phyloP scores from a whole-genome alignment of 2,113 vertebrate species.

The Ornithorhynchus anatinus region DNA sequence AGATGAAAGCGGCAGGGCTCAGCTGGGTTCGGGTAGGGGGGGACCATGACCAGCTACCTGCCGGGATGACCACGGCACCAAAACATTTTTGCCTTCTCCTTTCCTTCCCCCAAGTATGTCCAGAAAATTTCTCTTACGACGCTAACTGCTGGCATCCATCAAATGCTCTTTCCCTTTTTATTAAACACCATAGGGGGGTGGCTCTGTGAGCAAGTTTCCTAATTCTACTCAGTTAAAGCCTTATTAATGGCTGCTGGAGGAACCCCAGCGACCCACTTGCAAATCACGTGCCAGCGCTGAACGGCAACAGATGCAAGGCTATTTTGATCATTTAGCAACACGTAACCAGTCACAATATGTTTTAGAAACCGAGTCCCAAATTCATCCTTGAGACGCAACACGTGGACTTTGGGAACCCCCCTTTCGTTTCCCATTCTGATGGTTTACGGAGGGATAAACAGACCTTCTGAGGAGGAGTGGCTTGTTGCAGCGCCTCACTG shows the following conservation, averaged over 20 bases:
- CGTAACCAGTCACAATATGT: slow-evolving; percentile 20
- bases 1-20: too few species aligned
- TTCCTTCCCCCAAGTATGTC: neutral
- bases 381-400: slow-evolving; percentile 42
- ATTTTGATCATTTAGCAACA: slow-evolving; percentile 59
- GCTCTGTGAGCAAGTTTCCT: neutral
- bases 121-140: neutral
- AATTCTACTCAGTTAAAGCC: neutral
- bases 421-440: slow-evolving; percentile 3
- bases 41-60: too few species aligned
- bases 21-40: too few species aligned
- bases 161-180: neutral
- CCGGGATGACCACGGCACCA: too few species aligned
- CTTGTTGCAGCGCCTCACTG: neutral
- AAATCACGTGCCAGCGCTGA: slow-evolving; percentile 26
- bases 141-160: neutral
- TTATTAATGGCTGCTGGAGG: slow-evolving; percentile 25
- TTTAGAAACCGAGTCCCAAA: slow-evolving; percentile 30
- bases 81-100: too few species aligned
- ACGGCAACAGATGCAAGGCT: slow-evolving; percentile 50
- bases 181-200: neutral
- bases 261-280: slow-evolving; percentile 33
- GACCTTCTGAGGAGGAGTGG: slow-evolving; percentile 11
- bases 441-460: slow-evolving; percentile 15
- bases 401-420: slow-evolving; percentile 22